Base-by-base conservation (phyloP, 2,888 invertebrate genomes). In the Tridacna gigas region DNA sequence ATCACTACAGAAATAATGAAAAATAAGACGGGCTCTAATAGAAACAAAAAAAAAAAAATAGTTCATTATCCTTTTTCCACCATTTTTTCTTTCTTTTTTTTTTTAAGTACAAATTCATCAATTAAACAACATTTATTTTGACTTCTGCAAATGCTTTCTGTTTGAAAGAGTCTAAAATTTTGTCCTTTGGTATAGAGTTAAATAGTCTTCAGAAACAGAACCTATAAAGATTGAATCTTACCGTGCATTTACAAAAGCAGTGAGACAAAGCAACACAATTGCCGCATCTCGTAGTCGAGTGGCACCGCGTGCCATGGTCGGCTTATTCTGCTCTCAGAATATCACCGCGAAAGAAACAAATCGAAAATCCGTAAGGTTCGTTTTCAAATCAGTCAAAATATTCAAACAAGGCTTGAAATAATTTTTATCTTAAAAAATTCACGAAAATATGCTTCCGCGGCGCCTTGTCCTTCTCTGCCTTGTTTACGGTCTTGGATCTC, bases 161-260 rank as follows among this genome's bases (percentile, higher is more conserved):
- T 37, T 37, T 37, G 37, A 37, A 37, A 37, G 37, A 37, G 37
- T 37, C 37, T n/a, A n/a, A n/a, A n/a, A 7, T 37, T 37, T 37
- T 37, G 37, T 37, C 37, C 3, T 37, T 37, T 37, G 37, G 37
- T 37, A 37, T 37, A 37, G 7, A 37, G 7, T 37, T 37, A 7
- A 37, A 37, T 37, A 4, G 37, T 37, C 7, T 37, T 37, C 37
- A 37, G 3, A 37, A 37, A 37, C 2, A 37, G 7, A 37, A 37
- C 37, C 7, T 37, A 37, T 37, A 37, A 37, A 37, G 37, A 37
- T 37, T 37, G 20, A 15, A 56, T 26, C 77, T 77, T 81, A 88
- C 88, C 88, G 83, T 79, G 84, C 67, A 13, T 83, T 77, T 45
- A 82, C 82, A 71, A 86, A 79, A 77, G 85, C 79, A 28, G 77